These are phyloP conservation scores for Verasper variegatus DNA, from an alignment of 2,113 vertebrate genomes.

Conservation along the genomic window DNA sequence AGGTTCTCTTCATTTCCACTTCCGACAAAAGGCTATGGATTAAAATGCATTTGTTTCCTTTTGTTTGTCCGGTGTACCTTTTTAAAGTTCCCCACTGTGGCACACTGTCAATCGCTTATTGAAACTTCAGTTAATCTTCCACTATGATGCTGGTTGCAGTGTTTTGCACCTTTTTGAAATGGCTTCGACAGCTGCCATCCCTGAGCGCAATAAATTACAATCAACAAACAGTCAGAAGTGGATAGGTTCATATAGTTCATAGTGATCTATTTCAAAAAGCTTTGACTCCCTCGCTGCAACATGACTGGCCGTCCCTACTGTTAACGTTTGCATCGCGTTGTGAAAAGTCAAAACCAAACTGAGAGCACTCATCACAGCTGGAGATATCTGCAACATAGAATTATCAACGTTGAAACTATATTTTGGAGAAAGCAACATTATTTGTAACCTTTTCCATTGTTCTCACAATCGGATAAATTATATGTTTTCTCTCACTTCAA, in stretches of 20 bases:
- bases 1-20: constrained; percentile 10
- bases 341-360: constrained; percentile 27
- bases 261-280: not conserved
- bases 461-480: not conserved
- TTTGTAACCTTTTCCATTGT: not conserved
- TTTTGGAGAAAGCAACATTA: not conserved
- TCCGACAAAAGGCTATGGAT: constrained; percentile 9
- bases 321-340: constrained; percentile 45
- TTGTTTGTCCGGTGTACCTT: not conserved
- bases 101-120: not conserved
- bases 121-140: not conserved
- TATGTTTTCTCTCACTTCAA: not conserved
- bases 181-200: not conserved
- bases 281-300: not conserved
- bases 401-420: not conserved
- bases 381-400: constrained; percentile 34
- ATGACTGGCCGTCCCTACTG: constrained; percentile 47
- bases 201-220: not conserved
- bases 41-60: constrained; percentile 10
- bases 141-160: no score
- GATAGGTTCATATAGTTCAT: not conserved
- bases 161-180: not conserved
- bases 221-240: constrained; percentile 4
- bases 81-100: not conserved
- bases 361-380: constrained; percentile 47